A percentile compares a stretch with the other conserved stretches of the same genome.
Conservation (phyloP, 2,888 invertebrate genomes). For the Tinea pellionella region DNA sequence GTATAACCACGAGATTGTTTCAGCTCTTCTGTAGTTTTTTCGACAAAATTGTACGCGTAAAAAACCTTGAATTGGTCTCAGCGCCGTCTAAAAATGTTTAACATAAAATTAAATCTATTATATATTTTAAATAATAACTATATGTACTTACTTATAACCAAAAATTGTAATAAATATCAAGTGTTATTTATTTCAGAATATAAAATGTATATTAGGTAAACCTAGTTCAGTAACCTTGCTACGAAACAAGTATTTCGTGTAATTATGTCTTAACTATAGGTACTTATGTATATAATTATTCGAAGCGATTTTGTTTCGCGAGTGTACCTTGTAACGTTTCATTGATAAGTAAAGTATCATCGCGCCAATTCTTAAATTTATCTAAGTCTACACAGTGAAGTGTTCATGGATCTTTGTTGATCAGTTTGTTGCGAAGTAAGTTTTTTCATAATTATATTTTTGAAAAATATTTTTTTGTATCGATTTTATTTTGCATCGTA, state of each 20-base stretch:
- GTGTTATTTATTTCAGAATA: too few relatives aligned
- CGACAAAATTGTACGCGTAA: too few relatives aligned
- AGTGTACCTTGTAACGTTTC: not conserved
- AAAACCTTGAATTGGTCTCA: too few relatives aligned
- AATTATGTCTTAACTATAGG: not conserved
- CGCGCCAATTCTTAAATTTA: conserved; percentile 7
- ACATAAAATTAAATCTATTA: too few relatives aligned
- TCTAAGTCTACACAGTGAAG: not conserved
- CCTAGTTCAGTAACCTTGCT: not conserved
- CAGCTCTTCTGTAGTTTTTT: too few relatives aligned
- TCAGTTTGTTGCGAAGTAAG: not conserved
- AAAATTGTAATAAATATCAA: too few relatives aligned
- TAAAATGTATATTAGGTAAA: too few relatives aligned
- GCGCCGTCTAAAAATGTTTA: too few relatives aligned
- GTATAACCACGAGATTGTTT: too few relatives aligned
- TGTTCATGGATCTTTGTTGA: not conserved
- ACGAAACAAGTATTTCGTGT: not conserved
- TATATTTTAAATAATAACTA: too few relatives aligned
- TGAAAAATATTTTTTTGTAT: not conserved
- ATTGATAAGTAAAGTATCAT: conserved; percentile 1
- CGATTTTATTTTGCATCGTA: not conserved
- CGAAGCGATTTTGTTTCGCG: not conserved
- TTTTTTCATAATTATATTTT: not conserved
- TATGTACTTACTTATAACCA: too few relatives aligned
- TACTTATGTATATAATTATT: not conserved